Conservation (phyloP, 1,140 invertebrate species). For the Temnothorax curvispinosus region DNA sequence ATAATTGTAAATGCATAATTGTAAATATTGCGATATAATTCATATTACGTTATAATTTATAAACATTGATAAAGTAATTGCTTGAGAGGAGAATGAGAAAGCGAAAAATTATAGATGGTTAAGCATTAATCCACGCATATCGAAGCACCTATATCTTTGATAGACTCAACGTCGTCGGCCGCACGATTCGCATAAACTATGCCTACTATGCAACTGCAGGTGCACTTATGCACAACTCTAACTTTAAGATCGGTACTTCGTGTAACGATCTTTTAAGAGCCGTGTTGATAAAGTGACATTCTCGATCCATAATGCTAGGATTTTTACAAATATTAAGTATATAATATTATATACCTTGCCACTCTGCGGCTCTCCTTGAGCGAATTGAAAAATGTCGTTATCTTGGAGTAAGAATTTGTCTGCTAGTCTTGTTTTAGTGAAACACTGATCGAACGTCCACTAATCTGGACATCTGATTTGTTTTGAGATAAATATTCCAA, state of each 20-base stretch:
- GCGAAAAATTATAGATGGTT: not conserved
- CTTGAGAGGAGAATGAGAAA: not conserved
- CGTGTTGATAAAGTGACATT: constrained; percentile 32
- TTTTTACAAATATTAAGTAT: constrained; percentile 16
- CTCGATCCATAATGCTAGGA: not conserved
- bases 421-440: not conserved
- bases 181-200: not conserved
- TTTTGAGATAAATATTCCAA: not conserved
- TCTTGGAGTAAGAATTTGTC: constrained; percentile 23
- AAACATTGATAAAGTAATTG: not conserved
- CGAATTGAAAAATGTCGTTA: constrained; percentile 5
- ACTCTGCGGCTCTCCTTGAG: constrained; percentile 19
- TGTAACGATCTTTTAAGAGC: constrained; percentile 12
- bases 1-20: not conserved
- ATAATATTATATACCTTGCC: constrained; percentile 11
- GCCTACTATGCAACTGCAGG: not conserved
- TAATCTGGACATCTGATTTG: not conserved
- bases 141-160: not conserved
- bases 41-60: not conserved
- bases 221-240: not conserved
- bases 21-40: not conserved
- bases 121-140: not conserved
- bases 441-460: not conserved
- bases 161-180: not conserved
- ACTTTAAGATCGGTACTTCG: constrained; percentile 35